A percentile compares a stretch with the other conserved stretches of the same genome.
Conservation (phyloP, 1,140 invertebrate species). For the Asobara japonica region DNA sequence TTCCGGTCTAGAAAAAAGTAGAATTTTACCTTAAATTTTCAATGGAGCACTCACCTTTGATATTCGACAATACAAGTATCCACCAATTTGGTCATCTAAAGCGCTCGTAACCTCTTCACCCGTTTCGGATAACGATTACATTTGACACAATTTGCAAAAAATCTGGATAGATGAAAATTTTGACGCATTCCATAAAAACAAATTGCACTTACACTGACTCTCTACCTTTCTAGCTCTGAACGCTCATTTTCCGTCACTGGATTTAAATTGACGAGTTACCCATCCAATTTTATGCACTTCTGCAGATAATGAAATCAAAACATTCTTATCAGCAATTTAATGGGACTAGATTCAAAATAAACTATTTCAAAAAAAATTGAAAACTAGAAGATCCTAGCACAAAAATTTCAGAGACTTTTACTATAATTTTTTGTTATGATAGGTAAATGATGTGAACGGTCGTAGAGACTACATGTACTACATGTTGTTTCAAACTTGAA, state of each 20-base stretch:
- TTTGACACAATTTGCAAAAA: neutral
- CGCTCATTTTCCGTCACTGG: neutral
- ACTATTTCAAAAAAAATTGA: no score
- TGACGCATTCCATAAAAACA: neutral
- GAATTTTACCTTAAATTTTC: neutral
- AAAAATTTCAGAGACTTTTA: no score
- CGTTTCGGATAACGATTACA: neutral
- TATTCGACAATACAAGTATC: neutral
- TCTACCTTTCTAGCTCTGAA: neutral
- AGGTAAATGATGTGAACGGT: neutral
- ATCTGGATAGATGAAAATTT: neutral
- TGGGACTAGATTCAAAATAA: no score
- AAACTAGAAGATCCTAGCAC: no score
- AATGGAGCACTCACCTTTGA: neutral
- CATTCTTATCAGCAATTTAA: no score
- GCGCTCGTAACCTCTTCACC: neutral
- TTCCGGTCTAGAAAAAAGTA: slow-evolving; percentile 24
- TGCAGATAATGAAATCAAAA: no score
- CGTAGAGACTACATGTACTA: neutral
- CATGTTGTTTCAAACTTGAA: slow-evolving; percentile 10
- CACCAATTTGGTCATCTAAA: neutral
- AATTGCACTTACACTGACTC: neutral
- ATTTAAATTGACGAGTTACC: neutral
- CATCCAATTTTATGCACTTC: no score
- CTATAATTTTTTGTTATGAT: no score